Percentiles rank a stretch among this genome's conserved stretches.
phyloP scores from a whole-genome alignment of 1,140 invertebrate genomes.

The Oncopodura yosiiana region DNA sequence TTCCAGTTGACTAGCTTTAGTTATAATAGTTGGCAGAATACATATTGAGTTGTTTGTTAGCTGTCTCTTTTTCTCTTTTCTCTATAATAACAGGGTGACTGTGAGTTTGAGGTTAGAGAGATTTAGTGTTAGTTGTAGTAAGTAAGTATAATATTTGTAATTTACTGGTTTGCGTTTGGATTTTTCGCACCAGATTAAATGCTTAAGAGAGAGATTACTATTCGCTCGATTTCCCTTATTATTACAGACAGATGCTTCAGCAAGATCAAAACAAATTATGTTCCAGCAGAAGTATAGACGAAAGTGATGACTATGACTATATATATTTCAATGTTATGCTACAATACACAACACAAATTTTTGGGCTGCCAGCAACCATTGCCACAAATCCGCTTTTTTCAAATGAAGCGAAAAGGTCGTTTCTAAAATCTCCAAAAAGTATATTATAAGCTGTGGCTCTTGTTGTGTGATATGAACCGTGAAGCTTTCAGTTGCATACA shows the following conservation, averaged over 20 bases:
- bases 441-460: too few relatives aligned
- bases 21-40: too few relatives aligned
- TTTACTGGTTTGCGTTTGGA: constrained; percentile 23
- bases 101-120: neutral
- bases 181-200: constrained; percentile 30
- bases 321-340: too few relatives aligned
- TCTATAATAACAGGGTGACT: too few relatives aligned
- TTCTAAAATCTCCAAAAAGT: too few relatives aligned
- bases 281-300: too few relatives aligned
- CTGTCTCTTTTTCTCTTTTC: too few relatives aligned
- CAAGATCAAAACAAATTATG: constrained; percentile 35
- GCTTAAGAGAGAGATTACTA: constrained; percentile 23
- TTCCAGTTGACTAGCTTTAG: too few relatives aligned
- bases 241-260: constrained; percentile 32
- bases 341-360: constrained; percentile 14
- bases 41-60: too few relatives aligned
- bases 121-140: neutral
- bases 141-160: neutral
- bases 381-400: constrained; percentile 30
- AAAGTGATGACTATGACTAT: too few relatives aligned
- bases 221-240: constrained; percentile 28
- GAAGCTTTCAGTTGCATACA: too few relatives aligned
- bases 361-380: constrained; percentile 16
- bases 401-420: constrained; percentile 25
- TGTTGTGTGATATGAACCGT: too few relatives aligned